phyloP scores from a whole-genome alignment of 30 jellyfish, hydroid and myxozoan genomes.

The Chironex yamaguchii region DNA sequence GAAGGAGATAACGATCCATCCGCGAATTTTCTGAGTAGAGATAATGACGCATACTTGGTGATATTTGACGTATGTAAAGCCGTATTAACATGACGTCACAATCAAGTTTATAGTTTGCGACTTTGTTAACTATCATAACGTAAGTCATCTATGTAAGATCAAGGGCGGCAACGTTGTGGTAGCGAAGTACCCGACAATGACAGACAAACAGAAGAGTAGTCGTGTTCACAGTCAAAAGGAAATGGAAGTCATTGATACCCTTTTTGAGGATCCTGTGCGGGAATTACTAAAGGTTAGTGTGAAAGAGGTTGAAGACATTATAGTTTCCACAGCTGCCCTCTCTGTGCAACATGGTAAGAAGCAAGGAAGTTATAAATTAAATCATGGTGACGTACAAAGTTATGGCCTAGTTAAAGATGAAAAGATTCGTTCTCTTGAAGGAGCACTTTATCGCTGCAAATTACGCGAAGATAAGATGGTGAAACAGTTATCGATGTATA shows the following conservation, averaged over 20 bases:
- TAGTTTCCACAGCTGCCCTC: neutral
- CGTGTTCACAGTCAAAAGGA: no score
- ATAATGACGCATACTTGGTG: no score
- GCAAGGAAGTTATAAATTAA: neutral
- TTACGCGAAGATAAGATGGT: neutral
- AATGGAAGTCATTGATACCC: neutral
- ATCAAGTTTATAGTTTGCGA: no score
- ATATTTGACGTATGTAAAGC: no score
- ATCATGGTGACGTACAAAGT: neutral
- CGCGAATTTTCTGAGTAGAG: no score
- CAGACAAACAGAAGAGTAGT: no score
- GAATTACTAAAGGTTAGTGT: neutral
- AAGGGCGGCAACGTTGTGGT: no score
- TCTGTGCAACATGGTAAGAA: neutral
- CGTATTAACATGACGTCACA: no score
- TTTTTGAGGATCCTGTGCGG: neutral
- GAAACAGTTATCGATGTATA: neutral
- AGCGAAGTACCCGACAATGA: no score
- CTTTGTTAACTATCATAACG: no score
- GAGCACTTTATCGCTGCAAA: neutral
- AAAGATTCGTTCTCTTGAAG: neutral
- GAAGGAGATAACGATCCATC: no score
- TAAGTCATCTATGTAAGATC: no score
- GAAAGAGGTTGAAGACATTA: neutral
- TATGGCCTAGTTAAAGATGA: neutral